Evolutionary conservation across 2,797 vertebrate genomes (phyloP).

Genomic region (Diglossa cyanea): DNA sequence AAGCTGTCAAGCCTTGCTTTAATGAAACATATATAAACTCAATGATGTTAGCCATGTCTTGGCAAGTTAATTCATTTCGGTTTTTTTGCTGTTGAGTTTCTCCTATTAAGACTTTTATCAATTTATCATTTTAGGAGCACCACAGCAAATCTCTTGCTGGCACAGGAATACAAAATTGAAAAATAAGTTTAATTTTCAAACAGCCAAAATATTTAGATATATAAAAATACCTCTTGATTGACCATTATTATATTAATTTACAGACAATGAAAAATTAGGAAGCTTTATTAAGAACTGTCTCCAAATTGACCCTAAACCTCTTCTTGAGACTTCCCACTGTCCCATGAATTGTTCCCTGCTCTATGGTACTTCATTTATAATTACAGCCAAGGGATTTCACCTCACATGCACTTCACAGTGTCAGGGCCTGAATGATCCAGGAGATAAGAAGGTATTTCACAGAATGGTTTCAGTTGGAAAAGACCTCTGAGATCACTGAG

Average conservation of each 20-base stretch:
- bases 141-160: constrained; percentile 5
- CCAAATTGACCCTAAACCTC: background rate
- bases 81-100: constrained; percentile 69
- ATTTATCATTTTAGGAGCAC: constrained; percentile 61
- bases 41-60: constrained; percentile 75
- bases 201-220: constrained; percentile 58
- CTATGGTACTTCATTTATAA: background rate
- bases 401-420: background rate
- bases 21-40: constrained; percentile 82
- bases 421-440: background rate
- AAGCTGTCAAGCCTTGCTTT: constrained; percentile 81
- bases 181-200: constrained; percentile 71
- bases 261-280: background rate
- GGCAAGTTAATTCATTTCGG: constrained; percentile 74
- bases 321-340: background rate
- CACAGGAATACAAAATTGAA: constrained; percentile 63
- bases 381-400: background rate
- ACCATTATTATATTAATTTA: constrained; percentile 10
- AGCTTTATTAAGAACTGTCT: constrained; percentile 21
- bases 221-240: constrained; percentile 48
- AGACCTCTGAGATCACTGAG: background rate
- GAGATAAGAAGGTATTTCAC: background rate
- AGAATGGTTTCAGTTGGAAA: background rate
- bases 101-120: constrained; percentile 69
- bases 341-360: background rate